Conservation (phyloP, 1,140 invertebrate species). For the Bombus impatiens region DNA sequence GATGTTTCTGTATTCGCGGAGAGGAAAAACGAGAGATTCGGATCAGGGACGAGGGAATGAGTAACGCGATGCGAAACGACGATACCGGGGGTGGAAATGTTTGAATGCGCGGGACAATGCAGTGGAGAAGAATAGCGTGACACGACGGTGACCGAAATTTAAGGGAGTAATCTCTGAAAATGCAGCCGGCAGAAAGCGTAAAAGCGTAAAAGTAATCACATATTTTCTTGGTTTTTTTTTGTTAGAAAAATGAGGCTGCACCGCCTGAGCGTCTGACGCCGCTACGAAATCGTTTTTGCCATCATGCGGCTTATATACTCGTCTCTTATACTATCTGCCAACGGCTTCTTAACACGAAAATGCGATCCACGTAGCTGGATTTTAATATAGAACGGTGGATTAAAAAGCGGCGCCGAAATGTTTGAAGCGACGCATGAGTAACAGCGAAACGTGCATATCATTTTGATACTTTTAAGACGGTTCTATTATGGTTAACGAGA, state of each 20-base stretch:
- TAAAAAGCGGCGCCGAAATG: background rate
- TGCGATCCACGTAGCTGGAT: background rate
- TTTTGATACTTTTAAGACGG: background rate
- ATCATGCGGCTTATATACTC: no score
- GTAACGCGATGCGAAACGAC: background rate
- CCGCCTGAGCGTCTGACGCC: background rate
- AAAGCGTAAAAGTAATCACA: slow-evolving; percentile 34
- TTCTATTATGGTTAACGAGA: background rate
- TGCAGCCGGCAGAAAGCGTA: background rate
- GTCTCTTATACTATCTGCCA: no score
- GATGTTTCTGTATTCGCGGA: background rate
- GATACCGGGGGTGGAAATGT: background rate
- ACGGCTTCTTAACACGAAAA: background rate
- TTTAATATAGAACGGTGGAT: background rate
- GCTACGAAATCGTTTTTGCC: background rate
- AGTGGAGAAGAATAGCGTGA: slow-evolving; percentile 21
- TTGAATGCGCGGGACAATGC: slow-evolving; percentile 11
- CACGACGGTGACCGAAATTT: slow-evolving; percentile 3
- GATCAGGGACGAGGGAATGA: background rate
- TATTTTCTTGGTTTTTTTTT: slow-evolving; percentile 26
- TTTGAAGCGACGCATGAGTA: background rate
- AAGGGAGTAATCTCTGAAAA: slow-evolving; percentile 27
- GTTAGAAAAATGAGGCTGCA: background rate
- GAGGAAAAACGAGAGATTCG: background rate
- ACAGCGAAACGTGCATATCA: background rate